Evolutionary conservation across 2,797 vertebrate species (phyloP).

Genomic region (Sebastes reedi): DNA sequence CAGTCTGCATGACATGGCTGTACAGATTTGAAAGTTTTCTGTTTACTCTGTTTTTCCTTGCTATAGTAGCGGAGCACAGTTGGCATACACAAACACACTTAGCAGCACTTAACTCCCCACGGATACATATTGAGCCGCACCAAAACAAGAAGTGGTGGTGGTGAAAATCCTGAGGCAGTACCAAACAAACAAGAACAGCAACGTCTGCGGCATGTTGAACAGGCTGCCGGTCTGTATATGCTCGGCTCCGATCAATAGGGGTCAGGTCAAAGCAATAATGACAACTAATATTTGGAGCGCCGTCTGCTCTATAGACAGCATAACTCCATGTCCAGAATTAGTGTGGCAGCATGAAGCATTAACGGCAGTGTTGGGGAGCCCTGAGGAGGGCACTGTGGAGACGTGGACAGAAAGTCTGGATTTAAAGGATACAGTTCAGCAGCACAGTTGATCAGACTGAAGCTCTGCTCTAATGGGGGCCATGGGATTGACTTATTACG

Average conservation of each 20-base stretch:
- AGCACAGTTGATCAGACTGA: slow-evolving; percentile 40
- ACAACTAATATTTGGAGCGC: neutral
- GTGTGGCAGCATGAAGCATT: neutral
- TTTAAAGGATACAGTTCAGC: slow-evolving; percentile 44
- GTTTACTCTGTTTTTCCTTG: slow-evolving; percentile 31
- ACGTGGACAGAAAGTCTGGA: slow-evolving; percentile 46
- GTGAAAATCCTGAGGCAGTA: slow-evolving; percentile 24
- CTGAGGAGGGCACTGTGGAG: slow-evolving; percentile 79
- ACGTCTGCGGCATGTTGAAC: neutral
- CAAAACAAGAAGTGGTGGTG: slow-evolving; percentile 18
- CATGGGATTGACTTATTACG: slow-evolving; percentile 47
- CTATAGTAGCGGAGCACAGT: slow-evolving; percentile 14
- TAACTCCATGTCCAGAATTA: neutral
- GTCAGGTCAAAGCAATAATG: slow-evolving; percentile 7
- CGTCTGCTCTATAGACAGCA: neutral
- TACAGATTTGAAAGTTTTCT: slow-evolving; percentile 50
- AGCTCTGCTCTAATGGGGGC: slow-evolving; percentile 38
- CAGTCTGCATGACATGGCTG: slow-evolving; percentile 33
- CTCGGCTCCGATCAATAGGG: slow-evolving; percentile 1
- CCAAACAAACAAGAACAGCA: slow-evolving; percentile 26
- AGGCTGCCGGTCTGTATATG: neutral
- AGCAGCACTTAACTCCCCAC: slow-evolving; percentile 40
- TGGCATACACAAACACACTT: slow-evolving; percentile 50
- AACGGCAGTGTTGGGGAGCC: slow-evolving; percentile 31
- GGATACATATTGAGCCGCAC: slow-evolving; percentile 42